These are phyloP conservation scores for Spialia ferax DNA, from an alignment of 2,888 invertebrate genomes.

Conservation along the genomic window DNA sequence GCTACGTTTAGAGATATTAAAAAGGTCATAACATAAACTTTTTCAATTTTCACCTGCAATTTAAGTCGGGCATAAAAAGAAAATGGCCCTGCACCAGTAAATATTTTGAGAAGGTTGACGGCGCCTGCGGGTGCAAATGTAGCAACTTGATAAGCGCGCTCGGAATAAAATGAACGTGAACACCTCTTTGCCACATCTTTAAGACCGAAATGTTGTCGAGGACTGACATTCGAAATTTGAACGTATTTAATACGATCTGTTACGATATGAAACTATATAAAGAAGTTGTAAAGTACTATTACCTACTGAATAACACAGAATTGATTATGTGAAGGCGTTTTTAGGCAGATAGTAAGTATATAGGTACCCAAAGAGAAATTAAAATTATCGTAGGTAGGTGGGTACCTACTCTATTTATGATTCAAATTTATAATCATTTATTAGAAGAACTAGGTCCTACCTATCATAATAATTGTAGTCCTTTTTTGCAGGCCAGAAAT, in stretches of 20 bases:
- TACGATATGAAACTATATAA: background rate
- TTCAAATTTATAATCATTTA: no score
- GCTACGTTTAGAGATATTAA: constrained; percentile 72
- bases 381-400: no score
- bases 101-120: constrained; percentile 78
- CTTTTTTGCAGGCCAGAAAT: background rate
- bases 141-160: constrained; percentile 72
- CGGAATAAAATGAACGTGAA: constrained; percentile 81
- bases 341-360: no score
- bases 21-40: constrained; percentile 81
- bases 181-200: constrained; percentile 69
- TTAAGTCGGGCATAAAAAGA: constrained; percentile 76
- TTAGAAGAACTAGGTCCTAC: no score
- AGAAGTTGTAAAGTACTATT: no score
- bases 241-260: background rate
- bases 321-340: no score
- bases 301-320: no score
- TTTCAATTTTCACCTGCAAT: constrained; percentile 85
- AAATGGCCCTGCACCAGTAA: constrained; percentile 66
- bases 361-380: no score
- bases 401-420: no score
- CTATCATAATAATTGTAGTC: no score
- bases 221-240: constrained; percentile 52
- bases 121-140: constrained; percentile 73
- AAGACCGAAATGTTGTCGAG: constrained; percentile 67